phyloP scores from a whole-genome alignment of 2,888 invertebrate genomes.

The Yponomeuta malinellus region DNA sequence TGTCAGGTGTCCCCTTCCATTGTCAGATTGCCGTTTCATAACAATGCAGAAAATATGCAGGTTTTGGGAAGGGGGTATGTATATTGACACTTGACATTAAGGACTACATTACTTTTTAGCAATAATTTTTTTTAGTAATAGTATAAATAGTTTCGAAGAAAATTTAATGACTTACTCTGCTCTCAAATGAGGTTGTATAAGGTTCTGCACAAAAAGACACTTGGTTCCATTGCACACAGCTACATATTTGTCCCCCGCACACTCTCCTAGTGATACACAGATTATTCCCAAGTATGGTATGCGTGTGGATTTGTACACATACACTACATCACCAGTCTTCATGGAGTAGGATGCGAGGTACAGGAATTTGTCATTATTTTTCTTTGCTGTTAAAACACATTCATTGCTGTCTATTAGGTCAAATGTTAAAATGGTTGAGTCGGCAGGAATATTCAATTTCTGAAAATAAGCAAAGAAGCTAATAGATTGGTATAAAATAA shows the following conservation, averaged over 20 bases:
- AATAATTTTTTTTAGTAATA: too few species aligned
- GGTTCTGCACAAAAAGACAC: conserved; percentile 51
- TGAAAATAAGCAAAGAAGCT: conserved; percentile 31
- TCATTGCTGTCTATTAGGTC: conserved; percentile 51
- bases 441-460: conserved; percentile 43
- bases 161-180: conserved; percentile 19
- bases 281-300: conserved; percentile 36
- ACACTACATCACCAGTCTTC: conserved; percentile 43
- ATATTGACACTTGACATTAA: too few species aligned
- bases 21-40: too few species aligned
- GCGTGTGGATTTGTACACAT: conserved; percentile 32
- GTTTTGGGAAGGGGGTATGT: too few species aligned
- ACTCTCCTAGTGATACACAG: conserved; percentile 54
- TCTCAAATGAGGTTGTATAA: conserved; percentile 42
- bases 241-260: conserved; percentile 52
- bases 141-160: too few species aligned
- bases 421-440: conserved; percentile 47
- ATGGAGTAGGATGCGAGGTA: conserved; percentile 40
- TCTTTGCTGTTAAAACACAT: conserved; percentile 47
- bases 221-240: conserved; percentile 58
- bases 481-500: too few species aligned
- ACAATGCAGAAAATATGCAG: too few species aligned
- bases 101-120: too few species aligned
- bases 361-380: conserved; percentile 23
- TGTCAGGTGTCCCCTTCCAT: too few species aligned